Evolutionary conservation across 2,797 vertebrate genomes (phyloP).

Genomic region (Eremophila alpestris): DNA sequence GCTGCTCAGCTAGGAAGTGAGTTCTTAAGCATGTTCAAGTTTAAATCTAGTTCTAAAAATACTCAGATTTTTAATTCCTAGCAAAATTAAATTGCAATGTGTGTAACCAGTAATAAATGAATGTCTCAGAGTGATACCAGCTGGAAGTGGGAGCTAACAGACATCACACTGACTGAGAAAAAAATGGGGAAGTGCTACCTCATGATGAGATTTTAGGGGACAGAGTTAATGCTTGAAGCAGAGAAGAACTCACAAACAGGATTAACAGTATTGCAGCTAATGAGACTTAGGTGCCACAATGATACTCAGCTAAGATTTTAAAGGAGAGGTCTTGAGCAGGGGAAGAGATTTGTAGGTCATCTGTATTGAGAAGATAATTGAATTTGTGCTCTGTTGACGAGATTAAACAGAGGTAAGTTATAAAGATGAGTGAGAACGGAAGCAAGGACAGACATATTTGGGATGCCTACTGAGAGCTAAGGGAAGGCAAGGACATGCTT

Average conservation of each 20-base stretch:
- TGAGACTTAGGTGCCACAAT: background rate
- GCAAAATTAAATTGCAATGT: background rate
- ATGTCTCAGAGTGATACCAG: background rate
- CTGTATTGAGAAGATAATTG: conserved; percentile 1
- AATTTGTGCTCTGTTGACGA: background rate
- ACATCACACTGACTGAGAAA: background rate
- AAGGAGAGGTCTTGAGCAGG: background rate
- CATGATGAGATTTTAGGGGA: background rate
- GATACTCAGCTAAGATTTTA: background rate
- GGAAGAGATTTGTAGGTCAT: background rate
- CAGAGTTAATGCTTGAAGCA: background rate
- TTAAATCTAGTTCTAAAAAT: background rate
- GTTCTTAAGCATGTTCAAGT: background rate
- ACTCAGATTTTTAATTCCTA: background rate
- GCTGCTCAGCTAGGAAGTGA: background rate
- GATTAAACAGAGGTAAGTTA: conserved; percentile 20
- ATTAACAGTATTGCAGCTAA: background rate
- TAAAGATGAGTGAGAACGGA: background rate
- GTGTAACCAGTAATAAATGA: background rate
- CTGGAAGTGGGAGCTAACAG: background rate
- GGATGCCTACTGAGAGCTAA: background rate
- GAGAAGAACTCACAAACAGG: background rate
- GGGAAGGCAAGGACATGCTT: background rate
- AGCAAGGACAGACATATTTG: background rate
- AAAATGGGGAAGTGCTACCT: background rate